Base-by-base conservation (phyloP, 37 sponge, comb jelly and placozoan species). In the Chondrosia reniformis region DNA sequence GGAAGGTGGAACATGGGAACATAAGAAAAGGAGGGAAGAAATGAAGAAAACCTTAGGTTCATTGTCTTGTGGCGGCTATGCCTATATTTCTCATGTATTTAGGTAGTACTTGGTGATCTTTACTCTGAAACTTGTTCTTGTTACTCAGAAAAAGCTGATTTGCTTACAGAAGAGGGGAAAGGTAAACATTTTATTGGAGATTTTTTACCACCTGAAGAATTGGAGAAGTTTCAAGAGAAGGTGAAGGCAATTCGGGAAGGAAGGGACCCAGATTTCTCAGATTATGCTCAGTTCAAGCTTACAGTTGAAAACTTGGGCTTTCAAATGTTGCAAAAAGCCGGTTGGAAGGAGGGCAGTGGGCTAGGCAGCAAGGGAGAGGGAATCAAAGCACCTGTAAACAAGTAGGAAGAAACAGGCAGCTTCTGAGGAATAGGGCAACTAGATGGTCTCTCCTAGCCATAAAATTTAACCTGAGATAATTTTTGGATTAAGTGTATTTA, bases 161-260 rank as follows among this genome's bases (percentile, higher is more conserved):
- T 69, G 57, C 54, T 93, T 57, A 98, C 96, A 44, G 81, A 80
- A 5, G 42, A 34, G 61, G 80, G 44, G 24, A 65, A 90, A 42
- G 99, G 94, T 1, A 98, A 98, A 71, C 99, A 98, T 55, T 93
- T 92, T 79, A 84, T 98, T 75, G 91, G 90, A 32, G 99, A 98
- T 80, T 98, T 88, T 81, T 75, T 98, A 21, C 99, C 99, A 27
- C 83, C 83, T 4, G 93, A 98, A 22, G 96, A 95, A 59, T 75
- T 95, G 24, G 82, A 90, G 31, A 89, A 75, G 67, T 95, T 98
- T 69, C 52, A 90, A 76, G 85, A 87, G 77, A 92, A 78, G 74
- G 89, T 86, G 30, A 59, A 52, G 55, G 94, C 88, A 1, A 52
- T 81, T 15, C 87, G 85, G 61, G 89, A 88, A 33, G 89, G 66